Conservation (phyloP, 2,888 invertebrate species). For the Digitonthophagus gazella region DNA sequence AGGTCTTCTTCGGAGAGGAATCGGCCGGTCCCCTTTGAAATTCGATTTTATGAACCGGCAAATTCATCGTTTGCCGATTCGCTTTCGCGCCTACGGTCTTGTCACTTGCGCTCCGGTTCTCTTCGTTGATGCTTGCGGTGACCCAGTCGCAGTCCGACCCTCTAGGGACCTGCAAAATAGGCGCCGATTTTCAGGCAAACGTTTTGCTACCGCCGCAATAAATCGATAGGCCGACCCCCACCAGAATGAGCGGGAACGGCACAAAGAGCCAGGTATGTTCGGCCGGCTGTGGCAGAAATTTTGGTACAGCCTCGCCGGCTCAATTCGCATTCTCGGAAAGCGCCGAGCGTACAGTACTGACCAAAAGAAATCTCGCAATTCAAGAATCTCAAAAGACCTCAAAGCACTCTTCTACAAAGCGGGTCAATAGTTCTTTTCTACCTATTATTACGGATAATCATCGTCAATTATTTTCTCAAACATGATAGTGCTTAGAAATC, state of each 20-base stretch:
- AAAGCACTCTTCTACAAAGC: too few species aligned
- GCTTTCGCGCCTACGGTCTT: not conserved
- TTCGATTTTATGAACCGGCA: slow-evolving; percentile 28
- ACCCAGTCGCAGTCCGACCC: slow-evolving; percentile 26
- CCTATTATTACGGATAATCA: not conserved
- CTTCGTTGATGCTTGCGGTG: slow-evolving; percentile 4
- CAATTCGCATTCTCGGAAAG: not conserved
- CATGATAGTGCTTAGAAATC: too few species aligned
- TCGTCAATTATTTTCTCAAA: too few species aligned
- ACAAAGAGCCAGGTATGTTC: not conserved
- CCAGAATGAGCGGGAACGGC: not conserved
- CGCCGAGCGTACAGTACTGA: not conserved
- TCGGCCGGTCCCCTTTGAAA: slow-evolving; percentile 18
- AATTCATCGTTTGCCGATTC: slow-evolving; percentile 22
- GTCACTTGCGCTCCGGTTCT: not conserved
- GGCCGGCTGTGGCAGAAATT: not conserved
- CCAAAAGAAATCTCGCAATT: not conserved
- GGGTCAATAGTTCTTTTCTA: not conserved
- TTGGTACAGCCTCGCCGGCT: not conserved
- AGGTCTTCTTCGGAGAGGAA: not conserved
- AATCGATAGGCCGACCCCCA: not conserved
- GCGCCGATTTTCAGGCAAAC: not conserved
- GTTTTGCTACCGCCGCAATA: not conserved
- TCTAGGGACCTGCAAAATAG: slow-evolving; percentile 21
- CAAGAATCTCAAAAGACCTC: too few species aligned